phyloP scores from a whole-genome alignment of 2,113 vertebrate species.

The Columba livia region DNA sequence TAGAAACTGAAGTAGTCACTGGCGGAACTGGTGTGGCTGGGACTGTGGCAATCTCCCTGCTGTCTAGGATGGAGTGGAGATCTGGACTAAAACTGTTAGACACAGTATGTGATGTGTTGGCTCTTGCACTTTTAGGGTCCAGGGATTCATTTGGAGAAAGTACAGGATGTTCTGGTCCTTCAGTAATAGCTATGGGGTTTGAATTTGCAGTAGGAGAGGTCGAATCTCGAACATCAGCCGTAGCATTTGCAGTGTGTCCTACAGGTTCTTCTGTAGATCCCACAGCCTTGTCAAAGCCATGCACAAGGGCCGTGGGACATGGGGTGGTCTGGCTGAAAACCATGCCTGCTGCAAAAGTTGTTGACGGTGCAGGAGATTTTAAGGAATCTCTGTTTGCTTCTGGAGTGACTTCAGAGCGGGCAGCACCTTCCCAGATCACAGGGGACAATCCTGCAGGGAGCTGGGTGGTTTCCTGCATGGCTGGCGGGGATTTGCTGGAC shows the following conservation, averaged over 20 bases:
- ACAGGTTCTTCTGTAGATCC: background rate
- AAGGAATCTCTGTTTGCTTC: background rate
- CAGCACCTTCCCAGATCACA: background rate
- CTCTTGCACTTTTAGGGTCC: background rate
- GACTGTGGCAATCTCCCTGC: background rate
- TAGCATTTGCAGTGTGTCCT: background rate
- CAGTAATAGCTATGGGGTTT: rapidly evolving
- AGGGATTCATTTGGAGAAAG: background rate
- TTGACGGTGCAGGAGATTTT: background rate
- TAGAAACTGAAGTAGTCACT: background rate
- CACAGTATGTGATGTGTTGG: background rate
- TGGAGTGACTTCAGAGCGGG: background rate
- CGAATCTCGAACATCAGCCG: rapidly evolving
- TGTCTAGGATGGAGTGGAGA: background rate
- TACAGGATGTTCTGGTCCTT: background rate
- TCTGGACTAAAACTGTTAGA: background rate
- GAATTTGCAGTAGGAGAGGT: background rate
- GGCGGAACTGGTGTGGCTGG: background rate
- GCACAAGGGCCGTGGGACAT: background rate
- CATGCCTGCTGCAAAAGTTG: background rate
- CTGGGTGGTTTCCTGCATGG: background rate
- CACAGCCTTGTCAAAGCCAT: background rate
- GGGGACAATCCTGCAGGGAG: background rate
- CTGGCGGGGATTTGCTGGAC: background rate
- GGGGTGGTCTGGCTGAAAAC: background rate